Base-by-base conservation (phyloP, 2,113 vertebrate genomes). In the Leucosticte australis region DNA sequence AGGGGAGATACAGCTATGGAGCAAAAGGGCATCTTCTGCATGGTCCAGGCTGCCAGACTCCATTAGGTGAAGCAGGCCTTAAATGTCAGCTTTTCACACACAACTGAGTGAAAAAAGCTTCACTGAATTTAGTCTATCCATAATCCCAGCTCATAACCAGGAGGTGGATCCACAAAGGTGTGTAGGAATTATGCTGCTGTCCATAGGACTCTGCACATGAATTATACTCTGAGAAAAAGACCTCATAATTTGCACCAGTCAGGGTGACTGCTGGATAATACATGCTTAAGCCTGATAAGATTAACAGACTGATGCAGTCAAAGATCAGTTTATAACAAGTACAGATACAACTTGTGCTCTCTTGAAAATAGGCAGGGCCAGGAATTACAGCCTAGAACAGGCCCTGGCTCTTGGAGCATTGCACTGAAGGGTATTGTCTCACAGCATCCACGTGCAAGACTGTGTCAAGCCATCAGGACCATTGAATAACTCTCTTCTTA, bases 321-420 rank as follows among this genome's bases (percentile, higher is more conserved):
- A 78, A 89, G 59, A 35, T 62, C 46, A 42, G 13, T 53, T 9
- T 42, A 13, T n/a, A 55, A 37, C 2, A 5, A 82, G 23, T 33
- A n/a, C 5, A 67, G 60, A 33, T n/a, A 49, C 3, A 69, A 35
- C 15, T 42, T 59, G 13, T 41, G 17, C 13, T 81, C 2, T 69
- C 46, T n/a, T 74, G 44, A 62, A 83, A 91, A 69, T 4, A 56
- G 41, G 8, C 27, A 90, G 33, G 24, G 49, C 11, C 59, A 63
- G 64, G 70, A 87, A 62, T 44, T 33, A 31, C 28, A 76, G 47
- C 15, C 4, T n/a, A 3, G 30, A 41, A 46, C 3, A 28, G 8
- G 10, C 23, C 6, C 20, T 37, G 28, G 13, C 4, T 21, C 55
- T 75, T 1, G 0, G 23, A 59, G 16, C 46, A 5, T 5, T 46